phyloP scores from a whole-genome alignment of 2,113 vertebrate species.

The Petaurus breviceps region DNA sequence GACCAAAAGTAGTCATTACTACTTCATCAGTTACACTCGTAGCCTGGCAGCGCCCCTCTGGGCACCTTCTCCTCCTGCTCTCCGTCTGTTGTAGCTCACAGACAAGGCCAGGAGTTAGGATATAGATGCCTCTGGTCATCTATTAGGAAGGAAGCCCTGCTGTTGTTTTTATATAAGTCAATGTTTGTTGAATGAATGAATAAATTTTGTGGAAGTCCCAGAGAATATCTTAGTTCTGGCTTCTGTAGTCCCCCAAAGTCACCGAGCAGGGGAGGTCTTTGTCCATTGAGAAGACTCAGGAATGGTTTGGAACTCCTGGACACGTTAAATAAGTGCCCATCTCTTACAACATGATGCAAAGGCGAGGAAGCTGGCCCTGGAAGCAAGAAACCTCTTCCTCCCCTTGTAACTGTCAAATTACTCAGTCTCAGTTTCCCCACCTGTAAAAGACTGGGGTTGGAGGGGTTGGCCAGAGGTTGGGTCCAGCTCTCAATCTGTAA shows the following conservation, averaged over 20 bases:
- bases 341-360: neutral
- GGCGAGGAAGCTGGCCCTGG: too few relatives aligned
- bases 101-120: too few relatives aligned
- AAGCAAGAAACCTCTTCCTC: neutral
- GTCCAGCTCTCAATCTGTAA: neutral
- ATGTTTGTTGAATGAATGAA: too few relatives aligned
- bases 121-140: too few relatives aligned
- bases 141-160: too few relatives aligned
- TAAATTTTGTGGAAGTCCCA: neutral
- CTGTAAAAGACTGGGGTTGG: neutral
- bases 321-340: neutral
- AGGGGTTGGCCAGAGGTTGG: accelerated
- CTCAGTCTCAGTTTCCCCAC: neutral
- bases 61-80: neutral
- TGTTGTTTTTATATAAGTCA: too few relatives aligned
- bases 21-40: neutral
- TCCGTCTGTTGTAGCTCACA: too few relatives aligned
- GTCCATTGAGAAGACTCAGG: neutral
- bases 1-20: too few relatives aligned
- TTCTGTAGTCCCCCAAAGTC: neutral
- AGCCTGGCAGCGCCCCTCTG: neutral
- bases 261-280: neutral
- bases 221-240: too few relatives aligned
- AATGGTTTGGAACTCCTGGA: neutral
- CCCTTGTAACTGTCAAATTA: neutral